Evolutionary conservation across 2,888 invertebrate species (phyloP), one percentile per base, ranked within the genome.

Genomic region (Plagodis pulveraria): DNA sequence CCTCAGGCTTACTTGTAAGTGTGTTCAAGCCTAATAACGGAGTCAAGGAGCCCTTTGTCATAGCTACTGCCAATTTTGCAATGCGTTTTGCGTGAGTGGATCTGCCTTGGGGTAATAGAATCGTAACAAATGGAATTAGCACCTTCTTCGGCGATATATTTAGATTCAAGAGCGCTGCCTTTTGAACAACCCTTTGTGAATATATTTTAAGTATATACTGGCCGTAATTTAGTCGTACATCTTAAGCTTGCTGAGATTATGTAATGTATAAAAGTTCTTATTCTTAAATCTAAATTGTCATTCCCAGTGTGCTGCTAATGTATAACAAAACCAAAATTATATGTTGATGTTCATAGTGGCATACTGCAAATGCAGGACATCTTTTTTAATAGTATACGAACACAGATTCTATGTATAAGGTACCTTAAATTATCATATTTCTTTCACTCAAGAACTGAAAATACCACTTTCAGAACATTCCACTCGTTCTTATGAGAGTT

Each of bases 1-100:
- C 84, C 80, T 70, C 62, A 63, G 81, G 83, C 78, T 64, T 47
- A 69, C 69, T 73, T 76, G 74, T 74, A 75, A 80, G 76, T 79
- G 72, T 69, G 66, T 70, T 77, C 79, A 77, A 77, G 76, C 77
- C 69, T 77, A 77, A 80, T 84, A 84, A 83, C 76, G 78, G 78
- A 83, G 77, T 82, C 81, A 84, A 81, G 72, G 76, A 73, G 62
- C 73, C 81, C 81, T 82, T 84, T 84, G 85, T 84, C 79, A 81
- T 73, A 65, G 79, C 81, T 75, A 72, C 74, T 76, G 71, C 76
- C 84, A 84, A 86, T 85, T 84, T 80, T 65, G 63, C 71, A 81
- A 81, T 80, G 79, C 81, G 84, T 83, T 85, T 81, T 69, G 70
- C 56, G 57, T 62, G 62, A 65, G 63, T 62, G 65, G 58, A 9